Percentiles rank a stretch among this genome's conserved stretches.
Conservation (phyloP, 1,140 invertebrate species). For the Bombus confusus region DNA sequence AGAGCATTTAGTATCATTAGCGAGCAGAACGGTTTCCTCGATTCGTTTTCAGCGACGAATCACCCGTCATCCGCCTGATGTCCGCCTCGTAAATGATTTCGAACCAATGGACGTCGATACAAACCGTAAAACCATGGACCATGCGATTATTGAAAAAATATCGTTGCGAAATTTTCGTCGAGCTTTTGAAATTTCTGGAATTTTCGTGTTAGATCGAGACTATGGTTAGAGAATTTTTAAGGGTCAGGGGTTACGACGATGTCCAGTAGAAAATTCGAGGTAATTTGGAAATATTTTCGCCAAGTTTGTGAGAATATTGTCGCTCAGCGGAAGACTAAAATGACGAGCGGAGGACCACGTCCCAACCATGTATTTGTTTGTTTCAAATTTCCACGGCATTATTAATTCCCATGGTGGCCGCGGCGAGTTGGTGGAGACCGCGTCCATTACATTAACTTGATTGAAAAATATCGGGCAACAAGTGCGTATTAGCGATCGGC, state of each 20-base stretch:
- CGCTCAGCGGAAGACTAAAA: background rate
- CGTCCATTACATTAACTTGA: constrained; percentile 22
- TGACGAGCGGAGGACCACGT: background rate
- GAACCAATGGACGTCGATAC: background rate
- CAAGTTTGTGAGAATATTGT: too few species aligned
- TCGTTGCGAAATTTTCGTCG: background rate
- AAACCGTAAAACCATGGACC: too few species aligned
- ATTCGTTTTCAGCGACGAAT: background rate
- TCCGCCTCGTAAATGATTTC: background rate
- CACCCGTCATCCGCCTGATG: background rate
- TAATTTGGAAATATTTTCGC: background rate
- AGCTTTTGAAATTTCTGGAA: background rate
- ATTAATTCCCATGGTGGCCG: background rate
- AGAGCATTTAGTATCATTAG: constrained; percentile 27
- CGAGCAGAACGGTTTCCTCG: background rate
- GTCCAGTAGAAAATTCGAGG: background rate
- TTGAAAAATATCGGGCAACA: constrained; percentile 36
- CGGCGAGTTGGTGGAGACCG: background rate
- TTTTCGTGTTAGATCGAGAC: background rate
- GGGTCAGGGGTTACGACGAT: background rate
- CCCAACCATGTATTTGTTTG: background rate
- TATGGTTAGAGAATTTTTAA: background rate
- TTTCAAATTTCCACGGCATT: constrained; percentile 16
- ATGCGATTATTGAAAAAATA: background rate
- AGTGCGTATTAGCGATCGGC: constrained; percentile 27